These are phyloP conservation scores for Taphrorychus bicolor DNA, from an alignment of 2,888 invertebrate species.

Conservation along the genomic window DNA sequence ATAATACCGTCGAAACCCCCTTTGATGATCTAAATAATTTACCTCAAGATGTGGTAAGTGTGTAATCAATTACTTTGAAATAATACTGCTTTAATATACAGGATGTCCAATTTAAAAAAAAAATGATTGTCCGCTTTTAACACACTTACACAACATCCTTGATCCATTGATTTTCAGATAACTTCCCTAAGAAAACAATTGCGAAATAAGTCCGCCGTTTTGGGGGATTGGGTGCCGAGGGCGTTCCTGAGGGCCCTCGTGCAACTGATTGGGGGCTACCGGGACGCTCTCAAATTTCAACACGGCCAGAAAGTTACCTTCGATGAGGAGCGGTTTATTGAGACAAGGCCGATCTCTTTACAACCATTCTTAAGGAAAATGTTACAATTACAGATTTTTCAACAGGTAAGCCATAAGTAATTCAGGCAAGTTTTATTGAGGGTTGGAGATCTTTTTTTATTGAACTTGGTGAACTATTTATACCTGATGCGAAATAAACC, in stretches of 20 bases:
- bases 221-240: slow-evolving; percentile 92
- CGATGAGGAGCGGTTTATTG: slow-evolving; percentile 85
- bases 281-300: slow-evolving; percentile 84
- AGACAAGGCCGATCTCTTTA: slow-evolving; percentile 82
- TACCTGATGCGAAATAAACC: too few relatives aligned
- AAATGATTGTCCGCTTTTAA: neutral
- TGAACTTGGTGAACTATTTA: too few relatives aligned
- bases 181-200: slow-evolving; percentile 77
- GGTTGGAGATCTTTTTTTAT: too few relatives aligned
- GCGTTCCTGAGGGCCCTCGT: slow-evolving; percentile 92
- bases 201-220: slow-evolving; percentile 74
- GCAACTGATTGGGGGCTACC: slow-evolving; percentile 92
- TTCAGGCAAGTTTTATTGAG: too few relatives aligned
- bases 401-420: slow-evolving; percentile 69
- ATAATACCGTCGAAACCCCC: slow-evolving; percentile 83
- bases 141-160: neutral
- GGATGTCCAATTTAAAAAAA: too few relatives aligned
- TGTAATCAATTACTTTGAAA: too few relatives aligned
- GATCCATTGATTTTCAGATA: slow-evolving; percentile 62
- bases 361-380: slow-evolving; percentile 90
- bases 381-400: slow-evolving; percentile 93
- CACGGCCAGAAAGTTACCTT: slow-evolving; percentile 82
- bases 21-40: slow-evolving; percentile 90
- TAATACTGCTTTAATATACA: too few relatives aligned
- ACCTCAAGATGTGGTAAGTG: slow-evolving; percentile 87